phyloP scores from a whole-genome alignment of 2,888 invertebrate species.

The Galerucella calmariensis region DNA sequence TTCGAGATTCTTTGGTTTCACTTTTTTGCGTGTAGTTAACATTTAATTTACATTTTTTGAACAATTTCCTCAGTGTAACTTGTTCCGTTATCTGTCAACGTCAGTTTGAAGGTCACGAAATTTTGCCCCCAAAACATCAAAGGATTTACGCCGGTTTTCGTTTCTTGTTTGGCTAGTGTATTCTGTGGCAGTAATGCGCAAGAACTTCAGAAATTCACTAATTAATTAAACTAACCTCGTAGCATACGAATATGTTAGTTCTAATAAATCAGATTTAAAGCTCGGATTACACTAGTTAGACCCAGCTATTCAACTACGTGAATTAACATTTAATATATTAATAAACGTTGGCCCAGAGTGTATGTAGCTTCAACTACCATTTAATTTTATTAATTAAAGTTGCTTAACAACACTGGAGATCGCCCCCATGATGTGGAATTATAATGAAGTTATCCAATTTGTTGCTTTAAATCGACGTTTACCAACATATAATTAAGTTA shows the following conservation, averaged over 20 bases:
- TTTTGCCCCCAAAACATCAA: no score
- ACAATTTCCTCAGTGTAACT: no score
- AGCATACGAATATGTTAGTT: neutral
- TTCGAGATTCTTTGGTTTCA: no score
- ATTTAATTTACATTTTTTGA: no score
- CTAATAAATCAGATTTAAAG: constrained; percentile 6
- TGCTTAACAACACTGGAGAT: constrained; percentile 27
- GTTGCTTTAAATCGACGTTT: constrained; percentile 52
- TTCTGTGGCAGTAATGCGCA: no score
- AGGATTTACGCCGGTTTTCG: no score
- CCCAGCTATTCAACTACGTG: neutral
- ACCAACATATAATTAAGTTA: constrained; percentile 55
- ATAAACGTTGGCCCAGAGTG: constrained; percentile 11
- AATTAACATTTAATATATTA: constrained; percentile 19
- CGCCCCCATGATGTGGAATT: constrained; percentile 35
- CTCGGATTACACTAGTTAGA: constrained; percentile 10
- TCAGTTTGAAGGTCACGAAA: no score
- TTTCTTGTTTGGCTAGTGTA: no score
- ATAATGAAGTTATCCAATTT: constrained; percentile 46
- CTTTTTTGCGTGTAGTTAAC: no score
- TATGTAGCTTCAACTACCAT: constrained; percentile 16
- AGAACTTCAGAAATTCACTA: no score
- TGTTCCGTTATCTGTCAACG: no score
- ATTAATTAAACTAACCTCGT: no score
- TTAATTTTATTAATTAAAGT: constrained; percentile 19